phyloP scores from a whole-genome alignment of 2,797 vertebrate genomes.

The Cyprinodon diabolis region DNA sequence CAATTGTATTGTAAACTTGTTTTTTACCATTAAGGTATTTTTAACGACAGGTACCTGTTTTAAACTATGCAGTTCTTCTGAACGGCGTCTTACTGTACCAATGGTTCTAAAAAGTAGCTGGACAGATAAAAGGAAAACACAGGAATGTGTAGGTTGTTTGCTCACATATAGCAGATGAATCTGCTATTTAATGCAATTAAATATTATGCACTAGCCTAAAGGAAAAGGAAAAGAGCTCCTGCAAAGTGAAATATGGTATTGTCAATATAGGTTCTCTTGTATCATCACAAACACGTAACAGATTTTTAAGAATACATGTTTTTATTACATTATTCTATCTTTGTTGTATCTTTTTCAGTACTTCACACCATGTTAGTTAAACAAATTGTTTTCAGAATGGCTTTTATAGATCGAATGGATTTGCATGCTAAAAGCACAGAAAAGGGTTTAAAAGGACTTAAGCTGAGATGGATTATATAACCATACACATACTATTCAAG shows the following conservation, averaged over 20 bases:
- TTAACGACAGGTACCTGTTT: neutral
- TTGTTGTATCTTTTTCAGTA: too few species aligned
- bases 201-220: neutral
- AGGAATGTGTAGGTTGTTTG: neutral
- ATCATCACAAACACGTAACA: neutral
- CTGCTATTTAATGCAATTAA: neutral
- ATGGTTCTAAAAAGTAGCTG: neutral
- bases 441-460: neutral
- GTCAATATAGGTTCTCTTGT: neutral
- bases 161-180: neutral
- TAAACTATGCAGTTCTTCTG: neutral
- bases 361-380: too few species aligned
- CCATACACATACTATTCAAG: neutral
- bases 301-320: neutral
- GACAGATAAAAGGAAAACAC: neutral
- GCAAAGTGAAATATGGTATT: neutral
- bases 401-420: too few species aligned
- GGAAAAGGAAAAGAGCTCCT: neutral
- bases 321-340: neutral
- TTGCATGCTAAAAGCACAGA: neutral
- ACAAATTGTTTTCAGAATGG: too few species aligned
- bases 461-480: conserved; percentile 9
- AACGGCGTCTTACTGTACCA: neutral
- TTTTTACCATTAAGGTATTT: neutral
- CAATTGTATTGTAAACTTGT: neutral